Base-by-base conservation (phyloP, 2,888 invertebrate species). In the Gari tellinella region DNA sequence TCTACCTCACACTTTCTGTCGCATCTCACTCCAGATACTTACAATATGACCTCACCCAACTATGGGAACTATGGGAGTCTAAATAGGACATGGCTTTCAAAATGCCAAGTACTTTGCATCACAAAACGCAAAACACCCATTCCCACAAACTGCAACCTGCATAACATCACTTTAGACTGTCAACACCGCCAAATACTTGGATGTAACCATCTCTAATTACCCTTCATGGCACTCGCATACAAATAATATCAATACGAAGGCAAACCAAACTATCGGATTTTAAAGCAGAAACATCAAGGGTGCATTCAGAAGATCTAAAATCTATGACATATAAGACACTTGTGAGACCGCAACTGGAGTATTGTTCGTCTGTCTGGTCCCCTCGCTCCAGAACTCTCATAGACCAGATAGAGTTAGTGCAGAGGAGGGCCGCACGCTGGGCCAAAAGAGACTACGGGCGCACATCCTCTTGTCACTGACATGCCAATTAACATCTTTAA, bases 281-380 rank as follows among this genome's bases (percentile, higher is more conserved):
- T n/a, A 26, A 38, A 21, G 57, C 14, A n/a, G 57, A 15, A 57
- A 57, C 45, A 41, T 45, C 31, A 31, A 31, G 10, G n/a, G 31
- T 31, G 10, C 31, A 31, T 10, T 31, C 31, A 31, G 31, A 31
- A 31, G 31, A 31, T 31, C 31, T 31, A 10, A 31, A 31, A 31
- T 31, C 31, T 26, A 31, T 46, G 2, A 51, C 61, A 26, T 62
- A 62, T 38, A 23, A 31, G 14, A 52, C 53, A 25, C 53, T 43
- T 21, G 49, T 61, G 2, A 37, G 51, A 23, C 51, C 61, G 15
- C 49, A 49, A 17, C 25, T 61, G 2, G 61, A 61, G 41, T 61
- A 49, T 19, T n/a, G 48, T 31, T 57, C 57, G 19, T 15, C 55
- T 1, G 65, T 65, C 49, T 65, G 65, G 65, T 57, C 51, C 5